Percentiles rank a stretch among this genome's conserved stretches.
Conservation (phyloP, 2,113 vertebrate genomes). For the Chrysochloris asiatica region DNA sequence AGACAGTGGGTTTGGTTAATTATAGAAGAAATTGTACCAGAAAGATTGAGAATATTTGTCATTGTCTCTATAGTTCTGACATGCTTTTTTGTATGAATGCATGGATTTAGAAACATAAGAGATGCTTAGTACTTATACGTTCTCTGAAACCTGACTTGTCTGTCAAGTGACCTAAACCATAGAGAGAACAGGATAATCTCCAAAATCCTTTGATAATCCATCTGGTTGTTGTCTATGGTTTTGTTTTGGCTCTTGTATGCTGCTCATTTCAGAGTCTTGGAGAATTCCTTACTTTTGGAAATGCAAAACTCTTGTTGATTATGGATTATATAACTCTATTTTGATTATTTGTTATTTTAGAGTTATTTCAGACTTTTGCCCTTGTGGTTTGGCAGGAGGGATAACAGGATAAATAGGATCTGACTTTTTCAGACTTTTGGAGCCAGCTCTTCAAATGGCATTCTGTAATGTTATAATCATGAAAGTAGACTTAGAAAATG, state of each 20-base stretch:
- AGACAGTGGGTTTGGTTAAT: too few species aligned
- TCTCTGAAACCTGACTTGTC: not conserved
- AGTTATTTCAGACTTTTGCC: constrained; percentile 56
- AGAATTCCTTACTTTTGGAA: constrained; percentile 20
- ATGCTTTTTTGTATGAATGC: not conserved
- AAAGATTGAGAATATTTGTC: not conserved
- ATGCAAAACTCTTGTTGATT: constrained; percentile 44
- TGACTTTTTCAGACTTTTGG: not conserved
- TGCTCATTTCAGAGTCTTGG: not conserved
- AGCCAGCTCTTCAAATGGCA: not conserved
- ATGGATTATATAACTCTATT: constrained; percentile 27
- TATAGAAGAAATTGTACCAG: not conserved
- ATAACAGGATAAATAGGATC: constrained; percentile 31
- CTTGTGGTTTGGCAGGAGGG: constrained; percentile 58
- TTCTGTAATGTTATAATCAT: not conserved
- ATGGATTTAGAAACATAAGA: not conserved
- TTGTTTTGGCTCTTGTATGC: constrained; percentile 37
- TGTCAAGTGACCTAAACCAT: not conserved
- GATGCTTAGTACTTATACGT: not conserved
- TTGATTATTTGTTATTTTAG: constrained; percentile 50
- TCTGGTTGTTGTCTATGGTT: not conserved
- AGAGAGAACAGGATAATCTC: not conserved
- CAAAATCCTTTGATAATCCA: not conserved
- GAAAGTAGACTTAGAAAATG: not conserved
- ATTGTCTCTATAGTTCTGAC: not conserved